phyloP scores from a whole-genome alignment of 1,140 invertebrate genomes.

The Paracyclopina nana region DNA sequence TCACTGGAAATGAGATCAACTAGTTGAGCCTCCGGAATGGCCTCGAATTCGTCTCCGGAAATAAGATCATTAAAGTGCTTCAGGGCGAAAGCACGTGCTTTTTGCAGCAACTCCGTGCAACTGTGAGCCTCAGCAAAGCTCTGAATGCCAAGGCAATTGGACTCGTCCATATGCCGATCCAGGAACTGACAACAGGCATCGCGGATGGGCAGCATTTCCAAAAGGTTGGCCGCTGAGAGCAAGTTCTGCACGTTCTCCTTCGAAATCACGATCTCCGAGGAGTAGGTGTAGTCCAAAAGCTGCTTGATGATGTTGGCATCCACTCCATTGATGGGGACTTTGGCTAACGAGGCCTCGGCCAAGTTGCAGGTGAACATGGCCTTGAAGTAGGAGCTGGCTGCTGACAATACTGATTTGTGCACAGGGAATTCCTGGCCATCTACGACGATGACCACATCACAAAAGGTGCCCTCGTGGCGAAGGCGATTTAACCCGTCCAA shows the following conservation, averaged over 20 bases:
- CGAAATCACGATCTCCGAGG: slow-evolving; percentile 31
- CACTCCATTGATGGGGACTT: slow-evolving; percentile 27
- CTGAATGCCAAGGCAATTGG: slow-evolving; percentile 35
- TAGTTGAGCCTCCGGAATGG: slow-evolving; percentile 28
- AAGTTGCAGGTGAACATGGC: slow-evolving; percentile 19
- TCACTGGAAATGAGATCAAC: slow-evolving; percentile 34
- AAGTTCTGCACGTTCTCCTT: slow-evolving; percentile 33
- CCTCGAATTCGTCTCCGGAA: slow-evolving; percentile 31
- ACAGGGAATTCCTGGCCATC: background rate
- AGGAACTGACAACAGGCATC: slow-evolving; percentile 34
- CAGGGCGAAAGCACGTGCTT: slow-evolving; percentile 28
- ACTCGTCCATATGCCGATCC: slow-evolving; percentile 34
- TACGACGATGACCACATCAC: background rate
- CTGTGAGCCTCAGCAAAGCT: slow-evolving; percentile 36
- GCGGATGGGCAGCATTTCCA: slow-evolving; percentile 31
- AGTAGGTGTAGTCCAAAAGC: slow-evolving; percentile 37
- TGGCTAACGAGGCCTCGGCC: slow-evolving; percentile 23
- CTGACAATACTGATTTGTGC: background rate
- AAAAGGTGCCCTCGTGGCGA: background rate
- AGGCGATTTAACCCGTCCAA: background rate
- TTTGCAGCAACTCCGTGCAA: slow-evolving; percentile 30
- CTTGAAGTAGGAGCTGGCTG: background rate
- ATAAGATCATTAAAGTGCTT: slow-evolving; percentile 26
- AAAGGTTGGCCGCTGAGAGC: slow-evolving; percentile 36
- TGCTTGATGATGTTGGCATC: slow-evolving; percentile 27